Base-by-base conservation (phyloP, 2,888 invertebrate species). In the Yponomeuta sedellus region DNA sequence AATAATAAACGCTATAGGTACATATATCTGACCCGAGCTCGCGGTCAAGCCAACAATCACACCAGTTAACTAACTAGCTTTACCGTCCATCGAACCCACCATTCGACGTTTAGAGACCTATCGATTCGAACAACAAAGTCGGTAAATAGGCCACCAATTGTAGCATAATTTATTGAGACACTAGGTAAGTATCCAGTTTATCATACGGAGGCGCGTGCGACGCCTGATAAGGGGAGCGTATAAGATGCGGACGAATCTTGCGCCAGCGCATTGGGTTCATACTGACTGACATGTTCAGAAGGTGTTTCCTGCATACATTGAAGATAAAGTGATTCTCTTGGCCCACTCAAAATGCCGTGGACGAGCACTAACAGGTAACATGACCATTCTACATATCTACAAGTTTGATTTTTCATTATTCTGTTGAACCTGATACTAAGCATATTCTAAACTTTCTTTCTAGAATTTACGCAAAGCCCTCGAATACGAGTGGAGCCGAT, bases 401-500 rank as follows among this genome's bases (percentile, higher is more conserved):
- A 1, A 52, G 3, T 44, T 8, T 16, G 34, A 34, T 34, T 34
- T 34, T 34, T 5, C 34, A 8, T 5, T 34, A 34, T 34, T 34
- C n/a, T 34, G 0, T 34, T 34, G 25, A 25, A 4, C 25, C 25
- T 1, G 2, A 5, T 5, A 0, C 25, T 25, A 25, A 25, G 25
- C 25, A 3, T 12, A 52, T 52, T 52, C 44, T 12, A 52, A 52
- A 52, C 16, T 52, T 65, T 64, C 56, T 58, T 82, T 79, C 59
- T 76, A 91, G 91, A 85, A 91, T 91, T 78, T 89, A 91, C 71
- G 88, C 89, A 70, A 89, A 89, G 75, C 91, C 91, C 61, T 90
- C 91, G 67, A 90, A 89, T 74, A 84, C 89, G 25, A 84, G 86
- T 70, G 76, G 78, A 57, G 78, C 73, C 39, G 88, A 86, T 67